Conservation (phyloP, 2,113 vertebrate species). For the Pseudorasbora parva region DNA sequence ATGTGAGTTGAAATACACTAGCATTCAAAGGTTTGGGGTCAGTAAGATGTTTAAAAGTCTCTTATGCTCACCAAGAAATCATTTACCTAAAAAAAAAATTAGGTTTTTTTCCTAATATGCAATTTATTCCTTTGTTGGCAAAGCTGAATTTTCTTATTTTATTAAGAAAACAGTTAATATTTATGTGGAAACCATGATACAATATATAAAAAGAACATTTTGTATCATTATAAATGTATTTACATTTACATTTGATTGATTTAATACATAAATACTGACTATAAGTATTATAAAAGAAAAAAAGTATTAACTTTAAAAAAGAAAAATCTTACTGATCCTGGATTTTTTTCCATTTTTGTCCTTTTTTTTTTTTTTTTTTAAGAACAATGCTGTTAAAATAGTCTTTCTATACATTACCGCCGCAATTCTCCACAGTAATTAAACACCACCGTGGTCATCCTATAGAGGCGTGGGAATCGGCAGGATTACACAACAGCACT, state of each 20-base stretch:
- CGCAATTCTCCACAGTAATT: constrained; percentile 4
- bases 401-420: not conserved
- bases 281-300: not conserved
- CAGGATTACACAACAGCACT: not conserved
- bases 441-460: not conserved
- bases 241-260: not conserved
- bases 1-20: not conserved
- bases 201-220: too few species aligned
- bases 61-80: not conserved
- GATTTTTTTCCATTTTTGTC: not conserved
- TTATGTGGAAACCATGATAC: too few species aligned
- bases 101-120: too few species aligned
- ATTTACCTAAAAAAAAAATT: too few species aligned
- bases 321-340: not conserved
- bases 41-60: not conserved
- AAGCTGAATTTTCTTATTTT: not conserved
- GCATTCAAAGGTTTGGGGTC: not conserved
- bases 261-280: not conserved
- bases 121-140: not conserved
- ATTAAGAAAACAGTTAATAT: not conserved
- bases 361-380: not conserved
- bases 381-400: not conserved
- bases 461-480: constrained; percentile 13
- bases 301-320: not conserved
- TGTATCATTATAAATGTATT: not conserved